These are phyloP conservation scores for Glareola pratincola DNA, from an alignment of 2,113 vertebrate genomes.

Conservation along the genomic window DNA sequence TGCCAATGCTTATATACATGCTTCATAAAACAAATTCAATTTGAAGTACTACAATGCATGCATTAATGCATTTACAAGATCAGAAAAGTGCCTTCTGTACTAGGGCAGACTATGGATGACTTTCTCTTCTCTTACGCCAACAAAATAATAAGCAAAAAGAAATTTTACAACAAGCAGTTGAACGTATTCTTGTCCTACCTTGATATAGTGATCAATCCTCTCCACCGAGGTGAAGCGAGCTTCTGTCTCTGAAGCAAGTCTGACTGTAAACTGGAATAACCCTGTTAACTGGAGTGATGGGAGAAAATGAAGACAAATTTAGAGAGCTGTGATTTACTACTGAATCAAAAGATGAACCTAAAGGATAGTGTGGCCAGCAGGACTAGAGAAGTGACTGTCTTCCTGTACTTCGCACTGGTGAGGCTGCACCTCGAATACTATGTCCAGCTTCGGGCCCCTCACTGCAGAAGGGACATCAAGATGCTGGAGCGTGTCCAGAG, in stretches of 20 bases:
- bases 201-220: constrained; percentile 90
- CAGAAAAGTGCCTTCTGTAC: not conserved
- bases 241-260: constrained; percentile 91
- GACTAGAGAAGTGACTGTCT: not conserved
- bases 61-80: not conserved
- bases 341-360: not conserved
- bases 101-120: not conserved
- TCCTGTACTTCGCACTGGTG: not conserved
- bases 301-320: not conserved
- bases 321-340: not conserved
- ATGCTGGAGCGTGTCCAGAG: not conserved
- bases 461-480: not conserved
- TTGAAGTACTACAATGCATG: not conserved
- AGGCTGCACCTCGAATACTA: not conserved
- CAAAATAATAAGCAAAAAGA: not conserved
- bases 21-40: not conserved
- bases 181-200: constrained; percentile 71
- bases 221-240: constrained; percentile 94
- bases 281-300: constrained; percentile 81
- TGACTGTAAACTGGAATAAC: constrained; percentile 93
- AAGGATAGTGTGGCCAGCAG: not conserved
- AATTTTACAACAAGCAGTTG: not conserved
- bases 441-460: not conserved
- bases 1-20: not conserved
- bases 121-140: not conserved